A percentile compares a stretch with the other conserved stretches of the same genome.
These are phyloP conservation scores for Rhea americana DNA, from an alignment of 2,113 vertebrate species.

Conservation along the genomic window DNA sequence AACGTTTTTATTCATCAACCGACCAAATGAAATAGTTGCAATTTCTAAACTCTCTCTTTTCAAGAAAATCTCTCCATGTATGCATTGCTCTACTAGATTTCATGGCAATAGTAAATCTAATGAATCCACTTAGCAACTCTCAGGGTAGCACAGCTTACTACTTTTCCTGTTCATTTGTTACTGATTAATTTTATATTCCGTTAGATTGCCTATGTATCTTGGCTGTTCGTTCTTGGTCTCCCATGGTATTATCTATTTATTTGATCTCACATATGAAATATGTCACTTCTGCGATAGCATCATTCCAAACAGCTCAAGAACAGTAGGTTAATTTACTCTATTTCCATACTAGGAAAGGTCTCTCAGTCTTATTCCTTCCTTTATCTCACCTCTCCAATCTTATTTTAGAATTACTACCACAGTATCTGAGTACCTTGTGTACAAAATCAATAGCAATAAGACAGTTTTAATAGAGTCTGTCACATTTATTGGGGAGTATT, in stretches of 20 bases:
- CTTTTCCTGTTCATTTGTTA: conserved; percentile 36
- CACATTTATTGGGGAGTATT: not conserved
- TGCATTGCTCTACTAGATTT: not conserved
- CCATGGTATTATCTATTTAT: not conserved
- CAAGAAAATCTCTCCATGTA: not conserved
- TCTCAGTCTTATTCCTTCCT: not conserved
- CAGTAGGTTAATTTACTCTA: not conserved
- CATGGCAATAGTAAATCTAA: not conserved
- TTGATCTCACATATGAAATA: not conserved
- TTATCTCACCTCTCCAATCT: not conserved
- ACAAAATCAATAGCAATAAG: not conserved
- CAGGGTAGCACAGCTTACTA: conserved; percentile 1
- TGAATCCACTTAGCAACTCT: not conserved
- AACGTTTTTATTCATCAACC: conserved; percentile 12
- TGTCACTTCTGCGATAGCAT: not conserved
- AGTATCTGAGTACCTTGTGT: not conserved
- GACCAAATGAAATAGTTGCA: not conserved
- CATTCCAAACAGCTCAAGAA: not conserved
- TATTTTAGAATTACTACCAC: not conserved
- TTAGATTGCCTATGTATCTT: conserved; percentile 13
- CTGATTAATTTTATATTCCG: conserved; percentile 35
- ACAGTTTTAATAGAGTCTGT: not conserved
- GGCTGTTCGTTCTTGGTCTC: not conserved
- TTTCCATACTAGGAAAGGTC: not conserved
- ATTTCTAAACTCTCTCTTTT: not conserved